These are phyloP conservation scores for Drosophila tristis DNA, from an alignment of 1,140 invertebrate species.

Conservation along the genomic window DNA sequence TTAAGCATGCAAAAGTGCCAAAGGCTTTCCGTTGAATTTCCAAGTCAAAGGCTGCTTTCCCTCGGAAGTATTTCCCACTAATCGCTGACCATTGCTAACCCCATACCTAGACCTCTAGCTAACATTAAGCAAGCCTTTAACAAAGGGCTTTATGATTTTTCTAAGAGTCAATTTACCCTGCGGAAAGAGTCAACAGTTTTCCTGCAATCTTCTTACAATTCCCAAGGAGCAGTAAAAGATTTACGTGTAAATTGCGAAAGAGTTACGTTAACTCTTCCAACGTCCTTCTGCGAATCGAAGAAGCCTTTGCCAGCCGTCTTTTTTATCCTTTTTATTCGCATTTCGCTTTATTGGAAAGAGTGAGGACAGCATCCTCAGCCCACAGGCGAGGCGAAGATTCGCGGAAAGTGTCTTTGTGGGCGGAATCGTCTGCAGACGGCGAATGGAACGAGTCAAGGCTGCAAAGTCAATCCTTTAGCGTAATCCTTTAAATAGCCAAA, in stretches of 20 bases:
- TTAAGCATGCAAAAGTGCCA: neutral
- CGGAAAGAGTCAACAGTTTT: neutral
- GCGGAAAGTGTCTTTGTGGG: conserved; percentile 63
- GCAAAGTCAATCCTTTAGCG: conserved; percentile 83
- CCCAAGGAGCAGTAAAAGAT: conserved; percentile 46
- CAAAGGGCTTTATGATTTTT: conserved; percentile 15
- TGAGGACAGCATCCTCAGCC: conserved; percentile 52
- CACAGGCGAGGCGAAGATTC: conserved; percentile 67
- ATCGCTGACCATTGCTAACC: neutral
- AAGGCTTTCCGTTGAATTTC: neutral
- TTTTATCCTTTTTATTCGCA: conserved; percentile 57
- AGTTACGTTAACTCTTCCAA: conserved; percentile 77
- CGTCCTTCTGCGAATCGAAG: conserved; percentile 60
- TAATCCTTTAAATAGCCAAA: conserved; percentile 84
- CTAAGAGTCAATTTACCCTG: conserved; percentile 28
- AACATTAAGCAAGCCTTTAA: conserved; percentile 51
- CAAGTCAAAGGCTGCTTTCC: neutral
- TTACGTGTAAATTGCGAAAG: conserved; percentile 78
- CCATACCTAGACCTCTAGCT: conserved; percentile 40
- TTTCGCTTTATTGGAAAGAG: conserved; percentile 56
- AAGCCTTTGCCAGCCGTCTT: neutral
- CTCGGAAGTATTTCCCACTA: conserved; percentile 14
- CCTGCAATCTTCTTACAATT: too few relatives aligned
- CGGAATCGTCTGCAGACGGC: conserved; percentile 48
- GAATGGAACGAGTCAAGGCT: conserved; percentile 63